Evolutionary conservation across 2,888 invertebrate species (phyloP).

Genomic region (Villa cingulata): DNA sequence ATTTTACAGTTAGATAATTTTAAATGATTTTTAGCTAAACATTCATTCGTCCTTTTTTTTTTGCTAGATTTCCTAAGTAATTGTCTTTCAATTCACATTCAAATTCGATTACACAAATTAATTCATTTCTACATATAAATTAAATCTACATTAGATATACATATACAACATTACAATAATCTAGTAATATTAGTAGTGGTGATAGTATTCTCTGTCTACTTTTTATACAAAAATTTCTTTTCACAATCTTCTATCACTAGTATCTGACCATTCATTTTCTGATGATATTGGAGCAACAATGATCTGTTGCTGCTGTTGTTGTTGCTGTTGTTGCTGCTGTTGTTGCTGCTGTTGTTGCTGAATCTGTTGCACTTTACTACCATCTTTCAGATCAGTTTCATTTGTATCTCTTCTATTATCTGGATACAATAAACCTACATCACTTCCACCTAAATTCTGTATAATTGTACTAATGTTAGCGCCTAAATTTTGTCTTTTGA

Average conservation of each 20-base stretch:
- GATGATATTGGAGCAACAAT: constrained; percentile 9
- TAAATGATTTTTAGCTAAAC: too few relatives aligned
- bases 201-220: too few relatives aligned
- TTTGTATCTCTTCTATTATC: constrained; percentile 14
- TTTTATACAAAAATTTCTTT: constrained; percentile 33
- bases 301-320: constrained; percentile 12
- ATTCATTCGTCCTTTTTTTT: too few relatives aligned
- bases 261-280: constrained; percentile 31
- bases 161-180: too few relatives aligned
- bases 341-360: constrained; percentile 8
- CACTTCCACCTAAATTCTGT: constrained; percentile 37
- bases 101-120: too few relatives aligned
- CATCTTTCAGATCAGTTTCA: constrained; percentile 2
- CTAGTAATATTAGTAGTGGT: too few relatives aligned
- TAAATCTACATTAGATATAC: too few relatives aligned
- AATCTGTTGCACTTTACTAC: constrained; percentile 10
- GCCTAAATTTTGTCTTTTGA: constrained; percentile 31
- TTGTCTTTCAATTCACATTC: too few relatives aligned
- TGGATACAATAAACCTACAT: constrained; percentile 34
- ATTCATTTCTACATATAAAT: too few relatives aligned
- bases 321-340: constrained; percentile 15
- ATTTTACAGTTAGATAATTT: too few relatives aligned
- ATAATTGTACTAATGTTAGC: constrained; percentile 38
- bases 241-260: constrained; percentile 31
- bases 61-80: too few relatives aligned